phyloP scores from a whole-genome alignment of 2,888 invertebrate species.

The Panorpa germanica region DNA sequence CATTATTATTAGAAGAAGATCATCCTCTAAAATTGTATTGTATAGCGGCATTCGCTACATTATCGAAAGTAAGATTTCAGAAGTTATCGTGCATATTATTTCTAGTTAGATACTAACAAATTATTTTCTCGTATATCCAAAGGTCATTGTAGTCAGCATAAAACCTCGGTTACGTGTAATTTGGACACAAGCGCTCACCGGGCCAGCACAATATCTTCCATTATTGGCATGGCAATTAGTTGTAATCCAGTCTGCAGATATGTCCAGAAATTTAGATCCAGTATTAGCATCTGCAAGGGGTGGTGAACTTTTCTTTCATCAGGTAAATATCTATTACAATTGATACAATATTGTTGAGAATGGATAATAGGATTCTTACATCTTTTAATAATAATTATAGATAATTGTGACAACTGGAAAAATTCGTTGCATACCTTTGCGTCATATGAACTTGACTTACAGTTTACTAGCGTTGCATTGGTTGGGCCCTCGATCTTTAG shows the following conservation, averaged over 20 bases:
- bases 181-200: conserved; percentile 56
- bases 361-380: conserved; percentile 6
- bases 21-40: conserved; percentile 55
- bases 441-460: conserved; percentile 50
- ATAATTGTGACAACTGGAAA: conserved; percentile 29
- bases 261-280: conserved; percentile 53
- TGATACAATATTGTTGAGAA: conserved; percentile 4
- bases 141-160: conserved; percentile 61
- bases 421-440: conserved; percentile 37
- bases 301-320: conserved; percentile 67
- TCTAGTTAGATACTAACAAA: too few species aligned
- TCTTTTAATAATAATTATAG: conserved; percentile 10
- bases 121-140: too few species aligned
- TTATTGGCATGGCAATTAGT: conserved; percentile 87
- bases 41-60: conserved; percentile 81
- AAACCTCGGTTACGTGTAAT: conserved; percentile 59
- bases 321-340: conserved; percentile 29
- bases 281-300: conserved; percentile 81
- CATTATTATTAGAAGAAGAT: conserved; percentile 29
- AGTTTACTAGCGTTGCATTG: conserved; percentile 59
- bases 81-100: too few species aligned
- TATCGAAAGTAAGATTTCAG: too few species aligned
- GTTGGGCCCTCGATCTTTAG: conserved; percentile 67
- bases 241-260: conserved; percentile 52
- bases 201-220: conserved; percentile 63